Evolutionary conservation across 2,888 invertebrate genomes (phyloP).

Genomic region (Blastobasis lacticolella): DNA sequence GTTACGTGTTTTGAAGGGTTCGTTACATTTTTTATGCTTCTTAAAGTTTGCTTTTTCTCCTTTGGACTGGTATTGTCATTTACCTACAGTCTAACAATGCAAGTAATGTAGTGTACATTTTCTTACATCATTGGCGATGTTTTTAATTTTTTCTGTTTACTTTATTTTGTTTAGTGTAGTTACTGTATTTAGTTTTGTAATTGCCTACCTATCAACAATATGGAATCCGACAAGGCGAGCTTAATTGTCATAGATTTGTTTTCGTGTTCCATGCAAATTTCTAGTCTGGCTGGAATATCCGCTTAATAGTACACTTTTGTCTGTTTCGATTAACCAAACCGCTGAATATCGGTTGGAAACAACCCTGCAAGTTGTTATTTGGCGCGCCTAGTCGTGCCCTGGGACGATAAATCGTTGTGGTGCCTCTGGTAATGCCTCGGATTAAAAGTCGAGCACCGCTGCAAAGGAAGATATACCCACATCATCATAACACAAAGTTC

Average conservation of each 20-base stretch:
- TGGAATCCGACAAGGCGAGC: no score
- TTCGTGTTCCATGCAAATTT: neutral
- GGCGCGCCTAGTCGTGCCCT: constrained; percentile 35
- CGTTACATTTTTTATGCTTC: constrained; percentile 8
- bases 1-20: constrained; percentile 5
- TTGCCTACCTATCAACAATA: no score
- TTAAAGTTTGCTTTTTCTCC: neutral
- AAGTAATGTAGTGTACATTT: no score
- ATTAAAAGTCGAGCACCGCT: constrained; percentile 47
- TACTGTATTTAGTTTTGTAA: no score
- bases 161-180: no score
- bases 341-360: constrained; percentile 34
- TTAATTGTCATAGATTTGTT: neutral
- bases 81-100: no score
- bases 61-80: no score
- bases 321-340: constrained; percentile 20
- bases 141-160: no score
- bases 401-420: constrained; percentile 48
- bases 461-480: constrained; percentile 38
- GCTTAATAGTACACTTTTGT: constrained; percentile 6
- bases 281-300: neutral
- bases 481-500: constrained; percentile 33
- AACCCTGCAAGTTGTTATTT: constrained; percentile 41
- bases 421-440: constrained; percentile 46
- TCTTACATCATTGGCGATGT: no score